Evolutionary conservation across 2,797 vertebrate species (phyloP), one percentile per base, ranked within the genome.

Genomic region (Pseudochaenichthys georgianus): DNA sequence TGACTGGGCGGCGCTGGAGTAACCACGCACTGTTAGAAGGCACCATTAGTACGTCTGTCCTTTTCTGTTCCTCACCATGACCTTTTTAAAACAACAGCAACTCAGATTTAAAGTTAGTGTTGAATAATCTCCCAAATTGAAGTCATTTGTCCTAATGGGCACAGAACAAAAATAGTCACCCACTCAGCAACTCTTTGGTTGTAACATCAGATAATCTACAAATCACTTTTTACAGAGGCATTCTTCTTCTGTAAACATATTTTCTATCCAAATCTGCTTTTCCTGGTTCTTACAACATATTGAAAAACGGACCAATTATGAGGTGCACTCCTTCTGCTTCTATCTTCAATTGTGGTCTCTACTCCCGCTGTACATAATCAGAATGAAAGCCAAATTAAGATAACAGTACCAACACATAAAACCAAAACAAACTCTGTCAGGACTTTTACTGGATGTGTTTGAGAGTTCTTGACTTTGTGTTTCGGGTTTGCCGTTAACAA

Each of bases 51-150:
- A 53, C 45, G 61, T 53, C 5, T 17, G n/a, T 51, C 17, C 28
- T 38, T 31, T 58, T 46, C 21, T 31, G 19, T 67, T 77, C 12
- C 42, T 51, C 48, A 59, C 43, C 57, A 52, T 59, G 55, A 78
- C 53, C 54, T 62, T 72, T 72, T 42, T 41, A 55, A 31, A 64
- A 53, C 48, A 80, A 23, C 21, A 50, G 15, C 65, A 70, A 52
- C 43, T 58, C 16, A 23, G 7, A 34, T 54, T 23, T 59, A 15
- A 65, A 46, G 16, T 55, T 28, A 53, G 15, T n/a, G 38, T 46
- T 53, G 47, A 63, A 53, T 72, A 13, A 51, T 78, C 57, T 73
- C 54, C 55, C 8, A 54, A 21, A 38, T 38, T 19, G 45, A 74
- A 61, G 50, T 77, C 45, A 63, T 63, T 54, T 0, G 1, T 64